Base-by-base conservation (phyloP, 2,888 invertebrate species). In the Eristalis arbustorum region DNA sequence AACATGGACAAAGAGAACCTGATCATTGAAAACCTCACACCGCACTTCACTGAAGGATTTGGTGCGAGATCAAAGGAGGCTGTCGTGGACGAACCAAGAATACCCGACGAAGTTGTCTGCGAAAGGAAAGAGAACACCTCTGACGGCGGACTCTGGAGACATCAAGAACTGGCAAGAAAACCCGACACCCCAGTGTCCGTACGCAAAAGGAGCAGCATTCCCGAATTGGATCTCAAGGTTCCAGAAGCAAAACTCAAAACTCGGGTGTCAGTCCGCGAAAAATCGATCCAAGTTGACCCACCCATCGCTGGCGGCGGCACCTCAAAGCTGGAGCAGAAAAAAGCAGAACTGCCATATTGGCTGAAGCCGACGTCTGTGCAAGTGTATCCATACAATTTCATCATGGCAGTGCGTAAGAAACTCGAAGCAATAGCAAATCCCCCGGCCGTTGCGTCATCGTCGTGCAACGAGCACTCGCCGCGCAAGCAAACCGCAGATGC, bases 341-440 rank as follows among this genome's bases (percentile, higher is more conserved):
- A 63, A 56, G 49, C 88, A 2, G 88, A 90, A n/a, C 63, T 91
- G 13, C 92, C 93, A 0, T 90, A 89, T 73, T 93, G 92, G 93
- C 88, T 93, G n/a, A 91, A 91, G 84, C 91, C 91, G 4, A 90
- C 91, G 2, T 84, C 92, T 13, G 91, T 93, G 5, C 91, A 93
- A 88, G 92, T 94, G 6, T 94, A 94, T 92, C 95, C 95, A 18
- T 94, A 94, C 88, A 95, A 95, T 89, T 95, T 95, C 89, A 94
- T 95, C 61, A 94, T 93, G 89, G 95, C 94, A 63, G 94, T 94
- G 10, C 94, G 94, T 88, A 92, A 93, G 84, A 95, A 96, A 89
- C 90, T 95, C 10, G 91, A 92, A 84, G 89, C 91, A 5, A 89
- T 91, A 34, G 89, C 90, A 2, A 89, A 90, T 71, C 90, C 90